Evolutionary conservation across 1,140 invertebrate genomes (phyloP), one percentile per base, ranked within the genome.

Genomic region (Phymorhynchus buccinoides): DNA sequence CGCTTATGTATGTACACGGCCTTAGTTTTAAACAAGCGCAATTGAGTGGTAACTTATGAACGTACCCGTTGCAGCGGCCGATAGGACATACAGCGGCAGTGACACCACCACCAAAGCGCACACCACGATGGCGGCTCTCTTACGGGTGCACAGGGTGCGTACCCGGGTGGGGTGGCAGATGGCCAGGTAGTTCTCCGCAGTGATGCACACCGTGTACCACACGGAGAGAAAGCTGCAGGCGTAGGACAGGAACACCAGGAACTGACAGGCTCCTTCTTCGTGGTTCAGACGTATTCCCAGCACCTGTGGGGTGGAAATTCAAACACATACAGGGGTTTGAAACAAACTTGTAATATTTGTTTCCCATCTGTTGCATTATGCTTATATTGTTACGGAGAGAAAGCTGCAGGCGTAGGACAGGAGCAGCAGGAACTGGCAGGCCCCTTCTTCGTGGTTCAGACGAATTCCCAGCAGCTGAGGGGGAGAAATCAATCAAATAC

Each of bases 201-300:
- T 97, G 90, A 97, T 97, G 14, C 96, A 96, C 4, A 97, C 96
- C 1, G 96, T 96, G 80, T 97, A 94, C 96, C 96, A 97, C 0
- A 96, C 95, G 87, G 96, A 97, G 32, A 96, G 93, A 89, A 96
- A 96, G 88, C 95, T 95, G 83, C 95, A 95, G 42, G 96, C 94
- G 86, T 95, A 95, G 73, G 95, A 95, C 0, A 96, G 88, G 91
- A 96, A 97, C 6, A 96, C 94, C 85, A 96, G 95, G 27, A 95
- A 92, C 87, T 96, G 96, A 89, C 96, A 97, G 81, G 87, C 52
- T 0, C 86, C 87, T 6, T 86, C 81, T 39, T 37, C 37, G 41
- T 89, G 86, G 68, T 86, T 88, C 52, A 81, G 16, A 22, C 80
- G 80, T n/a, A 81, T 68, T 3, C 80, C 80, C 48, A 81, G 80